Evolutionary conservation across 37 sponge, comb jelly and placozoan species (phyloP), one percentile per base, ranked within the genome.

Genomic region (Chondrilla cf. caribensis): DNA sequence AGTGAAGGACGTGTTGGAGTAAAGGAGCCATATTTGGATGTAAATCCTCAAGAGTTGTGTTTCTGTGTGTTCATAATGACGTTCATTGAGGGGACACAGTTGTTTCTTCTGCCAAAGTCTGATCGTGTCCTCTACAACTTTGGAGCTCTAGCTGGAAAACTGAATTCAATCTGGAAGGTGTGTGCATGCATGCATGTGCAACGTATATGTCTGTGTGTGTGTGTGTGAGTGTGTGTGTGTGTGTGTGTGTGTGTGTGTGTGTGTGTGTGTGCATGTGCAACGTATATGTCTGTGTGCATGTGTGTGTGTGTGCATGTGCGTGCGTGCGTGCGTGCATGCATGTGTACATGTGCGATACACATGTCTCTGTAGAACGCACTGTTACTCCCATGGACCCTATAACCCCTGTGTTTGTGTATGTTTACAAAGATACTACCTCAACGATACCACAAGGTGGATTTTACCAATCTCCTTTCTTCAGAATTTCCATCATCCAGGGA

Each of bases 181-280:
- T 58, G 84, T 58, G 58, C 75, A 51, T 82, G 83, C 38, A 70
- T 72, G 76, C 14, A 60, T 54, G 58, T 38, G 77, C 28, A 77
- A 54, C 42, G 71, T 82, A 71, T 82, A 71, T 82, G 83, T 82
- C 71, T 82, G 83, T 82, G 83, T 82, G 83, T 82, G 84, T 84
- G 84, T 76, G 78, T 75, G 84, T 75, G 84, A 76, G 84, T 84
- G 84, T 84, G 84, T 84, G 84, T 71, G 84, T 71, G 84, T 71
- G 84, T 83, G 84, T 71, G 84, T 71, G 84, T 71, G 84, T 71
- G 76, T 71, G 84, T 83, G 84, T 71, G 84, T 71, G 77, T 55
- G 84, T 71, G 84, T 83, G 84, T 47, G 73, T 84, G 84, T 84
- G 84, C 33, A 78, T 84, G 84, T 84, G 84, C 55, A 78, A 59